Conservation (phyloP, 2,797 vertebrate species). For the Stomatorhinus walkeri region DNA sequence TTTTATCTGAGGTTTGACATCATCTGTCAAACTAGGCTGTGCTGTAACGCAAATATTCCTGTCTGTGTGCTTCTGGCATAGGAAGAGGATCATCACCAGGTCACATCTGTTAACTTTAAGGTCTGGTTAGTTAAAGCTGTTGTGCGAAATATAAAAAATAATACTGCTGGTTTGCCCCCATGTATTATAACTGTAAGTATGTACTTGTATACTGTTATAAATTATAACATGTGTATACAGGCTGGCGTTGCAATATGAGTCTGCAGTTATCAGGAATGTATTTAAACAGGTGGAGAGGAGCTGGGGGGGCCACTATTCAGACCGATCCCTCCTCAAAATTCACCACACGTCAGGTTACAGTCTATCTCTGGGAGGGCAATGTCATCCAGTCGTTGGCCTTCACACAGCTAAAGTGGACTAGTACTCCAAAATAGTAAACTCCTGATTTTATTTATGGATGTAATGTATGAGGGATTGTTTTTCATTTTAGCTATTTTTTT, state of each 20-base stretch:
- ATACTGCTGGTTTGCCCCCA: background rate
- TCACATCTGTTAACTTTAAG: background rate
- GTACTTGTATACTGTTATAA: background rate
- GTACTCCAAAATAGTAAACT: background rate
- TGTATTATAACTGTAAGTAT: background rate
- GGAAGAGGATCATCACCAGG: background rate
- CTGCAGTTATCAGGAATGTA: background rate
- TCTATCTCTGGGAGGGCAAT: background rate
- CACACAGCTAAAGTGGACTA: background rate
- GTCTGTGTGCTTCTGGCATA: background rate
- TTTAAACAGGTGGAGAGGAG: background rate
- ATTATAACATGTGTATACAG: background rate
- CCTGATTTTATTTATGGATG: background rate
- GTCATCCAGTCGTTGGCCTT: background rate
- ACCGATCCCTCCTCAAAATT: background rate
- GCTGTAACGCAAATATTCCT: background rate
- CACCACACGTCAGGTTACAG: background rate
- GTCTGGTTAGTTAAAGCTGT: background rate
- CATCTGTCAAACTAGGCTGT: background rate
- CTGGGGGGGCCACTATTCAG: background rate
- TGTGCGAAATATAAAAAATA: background rate
- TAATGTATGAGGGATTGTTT: background rate
- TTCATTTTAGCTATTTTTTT: background rate
- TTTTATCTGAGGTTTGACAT: background rate
- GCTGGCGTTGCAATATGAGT: background rate